Percentiles rank a stretch among this genome's conserved stretches.
These are phyloP conservation scores for Drosophila robusta DNA, from an alignment of 2,888 invertebrate species.

Conservation along the genomic window DNA sequence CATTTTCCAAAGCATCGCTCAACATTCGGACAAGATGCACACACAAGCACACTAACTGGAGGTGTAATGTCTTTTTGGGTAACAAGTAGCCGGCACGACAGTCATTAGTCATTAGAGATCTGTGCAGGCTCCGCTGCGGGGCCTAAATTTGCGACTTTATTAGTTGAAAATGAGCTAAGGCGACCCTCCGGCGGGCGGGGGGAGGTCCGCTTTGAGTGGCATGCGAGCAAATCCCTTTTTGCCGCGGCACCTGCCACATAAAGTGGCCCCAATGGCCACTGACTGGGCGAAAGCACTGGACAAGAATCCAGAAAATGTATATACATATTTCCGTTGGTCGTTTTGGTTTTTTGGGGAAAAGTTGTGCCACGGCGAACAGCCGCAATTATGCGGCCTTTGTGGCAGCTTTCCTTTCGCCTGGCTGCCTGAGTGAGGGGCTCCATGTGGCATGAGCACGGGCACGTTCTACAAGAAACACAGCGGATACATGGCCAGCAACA, in stretches of 20 bases:
- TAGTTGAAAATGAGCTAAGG: conserved; percentile 57
- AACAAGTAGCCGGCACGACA: conserved; percentile 54
- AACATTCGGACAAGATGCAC: conserved; percentile 20
- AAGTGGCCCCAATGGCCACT: conserved; percentile 36
- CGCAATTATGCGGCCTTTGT: conserved; percentile 65
- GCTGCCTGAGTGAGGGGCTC: conserved; percentile 18
- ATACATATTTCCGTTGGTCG: conserved; percentile 42
- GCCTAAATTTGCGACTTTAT: conserved; percentile 71
- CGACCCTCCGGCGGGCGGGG: neutral
- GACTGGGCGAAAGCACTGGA: conserved; percentile 60
- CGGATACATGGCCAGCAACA: conserved; percentile 19
- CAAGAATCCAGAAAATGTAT: conserved; percentile 56
- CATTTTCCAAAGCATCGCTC: conserved; percentile 12
- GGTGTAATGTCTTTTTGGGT: conserved; percentile 10
- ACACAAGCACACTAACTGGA: neutral
- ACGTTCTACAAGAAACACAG: conserved; percentile 45
- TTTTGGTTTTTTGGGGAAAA: conserved; percentile 42
- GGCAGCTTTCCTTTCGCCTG: conserved; percentile 70
- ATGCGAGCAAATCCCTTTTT: conserved; percentile 51
- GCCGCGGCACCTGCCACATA: conserved; percentile 47
- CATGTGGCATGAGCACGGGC: conserved; percentile 43
- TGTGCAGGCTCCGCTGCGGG: conserved; percentile 29
- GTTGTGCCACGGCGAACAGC: conserved; percentile 46
- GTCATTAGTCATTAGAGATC: conserved; percentile 44
- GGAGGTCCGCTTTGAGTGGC: conserved; percentile 4